Evolutionary conservation across 2,888 invertebrate species (phyloP), one percentile per base, ranked within the genome.

Genomic region (Drosophila anomelani): DNA sequence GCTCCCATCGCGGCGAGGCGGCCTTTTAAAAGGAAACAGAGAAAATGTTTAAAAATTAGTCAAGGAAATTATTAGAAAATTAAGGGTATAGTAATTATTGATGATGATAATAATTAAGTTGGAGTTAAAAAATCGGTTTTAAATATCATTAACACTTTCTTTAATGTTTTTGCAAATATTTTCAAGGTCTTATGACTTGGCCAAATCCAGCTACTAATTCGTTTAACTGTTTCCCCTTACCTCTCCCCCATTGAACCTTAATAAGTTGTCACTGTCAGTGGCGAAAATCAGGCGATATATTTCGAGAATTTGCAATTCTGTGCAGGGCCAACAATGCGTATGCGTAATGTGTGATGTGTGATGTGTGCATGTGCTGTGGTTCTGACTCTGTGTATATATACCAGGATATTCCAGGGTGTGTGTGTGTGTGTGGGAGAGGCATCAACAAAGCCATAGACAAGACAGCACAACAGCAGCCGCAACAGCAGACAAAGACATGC

Each of bases 1-100:
- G 97, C 93, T 97, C 97, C 93, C 93, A 91, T 90, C 93, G 92
- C 73, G 93, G 92, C 63, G 93, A 92, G 80, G 92, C 92, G 85
- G 90, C 91, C 93, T 93, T 76, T 4, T n/a, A n/a, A 56, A 76
- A 55, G 8, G 54, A 69, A 59, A 63, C 36, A 63, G 46, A 57
- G 55, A 47, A 47, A 47, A 46, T 23, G 13, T 9, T 15, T 59
- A 17, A 70, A 44, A 17, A 60, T 70, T 71, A 70, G 66, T 41
- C 9, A 34, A 10, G 34, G 32, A 32, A 32, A 10, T 32, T 10
- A 10, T 7, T 9, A 3, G 9, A 32, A 32, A 29, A 29, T 8
- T 1, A 29, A 9, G 9, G 29, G 26, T 26, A 26, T 26, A 26
- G 26, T 1, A 26, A 4, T 3, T 1, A 4, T 26, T 26, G 4